These are phyloP conservation scores for Capitella teleta DNA, from an alignment of 1,140 invertebrate genomes.

Conservation along the genomic window DNA sequence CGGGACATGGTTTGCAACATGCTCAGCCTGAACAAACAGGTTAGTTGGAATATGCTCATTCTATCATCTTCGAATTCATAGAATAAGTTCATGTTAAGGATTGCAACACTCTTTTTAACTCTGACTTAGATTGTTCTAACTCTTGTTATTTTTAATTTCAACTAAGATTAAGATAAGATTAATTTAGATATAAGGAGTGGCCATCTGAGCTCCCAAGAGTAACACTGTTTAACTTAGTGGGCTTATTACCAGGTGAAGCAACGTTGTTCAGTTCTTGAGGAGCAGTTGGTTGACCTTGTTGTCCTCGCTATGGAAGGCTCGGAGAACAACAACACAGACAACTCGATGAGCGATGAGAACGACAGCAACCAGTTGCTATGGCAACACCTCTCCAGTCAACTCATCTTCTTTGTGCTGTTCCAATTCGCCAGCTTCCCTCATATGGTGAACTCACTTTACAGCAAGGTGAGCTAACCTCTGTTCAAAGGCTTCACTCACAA, in stretches of 20 bases:
- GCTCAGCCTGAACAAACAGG: conserved; percentile 82
- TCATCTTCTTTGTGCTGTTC: conserved; percentile 91
- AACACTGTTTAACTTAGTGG: too few relatives aligned
- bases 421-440: conserved; percentile 87
- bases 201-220: too few relatives aligned
- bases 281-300: conserved; percentile 82
- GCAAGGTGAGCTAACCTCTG: conserved; percentile 52
- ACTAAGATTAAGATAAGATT: too few relatives aligned
- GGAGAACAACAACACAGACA: too few relatives aligned
- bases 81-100: too few relatives aligned
- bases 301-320: conserved; percentile 83
- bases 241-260: conserved; percentile 82
- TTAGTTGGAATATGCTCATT: conserved; percentile 24
- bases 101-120: too few relatives aligned
- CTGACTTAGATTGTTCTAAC: too few relatives aligned
- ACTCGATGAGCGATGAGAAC: conserved; percentile 45
- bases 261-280: conserved; percentile 76
- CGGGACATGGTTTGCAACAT: conserved; percentile 91
- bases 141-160: too few relatives aligned
- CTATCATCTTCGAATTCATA: neutral
- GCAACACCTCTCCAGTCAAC: conserved; percentile 85
- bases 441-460: conserved; percentile 76
- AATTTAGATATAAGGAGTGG: too few relatives aligned
- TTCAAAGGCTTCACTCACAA: neutral
- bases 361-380: conserved; percentile 72